Evolutionary conservation across 1,140 invertebrate genomes (phyloP).

Genomic region (Sycophila sp.): DNA sequence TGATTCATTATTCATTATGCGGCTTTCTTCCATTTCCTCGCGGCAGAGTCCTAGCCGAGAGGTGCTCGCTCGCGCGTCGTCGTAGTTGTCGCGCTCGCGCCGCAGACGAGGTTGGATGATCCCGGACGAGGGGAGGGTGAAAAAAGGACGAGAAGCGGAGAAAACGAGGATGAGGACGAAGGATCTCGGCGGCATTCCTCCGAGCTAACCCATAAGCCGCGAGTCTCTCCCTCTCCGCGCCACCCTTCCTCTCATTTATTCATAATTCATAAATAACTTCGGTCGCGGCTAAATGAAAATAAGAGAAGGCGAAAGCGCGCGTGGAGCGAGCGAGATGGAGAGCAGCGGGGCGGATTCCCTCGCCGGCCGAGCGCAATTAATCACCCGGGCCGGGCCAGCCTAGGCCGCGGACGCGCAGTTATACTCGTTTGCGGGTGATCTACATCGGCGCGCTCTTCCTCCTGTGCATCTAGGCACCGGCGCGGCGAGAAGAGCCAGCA

Average conservation of each 20-base stretch:
- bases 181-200: slow-evolving; percentile 11
- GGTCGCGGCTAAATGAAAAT: slow-evolving; percentile 16
- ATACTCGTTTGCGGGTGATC: too few relatives aligned
- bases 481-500: too few relatives aligned
- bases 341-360: too few relatives aligned
- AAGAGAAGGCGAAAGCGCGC: background rate
- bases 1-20: slow-evolving; percentile 7
- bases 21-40: background rate
- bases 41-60: background rate
- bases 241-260: slow-evolving; percentile 22
- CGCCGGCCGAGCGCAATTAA: too few relatives aligned
- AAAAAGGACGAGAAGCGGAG: background rate
- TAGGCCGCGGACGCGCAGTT: too few relatives aligned
- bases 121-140: background rate
- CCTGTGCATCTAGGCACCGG: too few relatives aligned
- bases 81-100: background rate
- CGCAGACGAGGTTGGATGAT: background rate
- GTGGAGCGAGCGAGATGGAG: too few relatives aligned
- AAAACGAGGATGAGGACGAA: background rate
- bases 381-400: too few relatives aligned
- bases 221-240: too few relatives aligned
- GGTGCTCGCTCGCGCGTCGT: too few relatives aligned
- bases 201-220: background rate
- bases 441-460: too few relatives aligned
- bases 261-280: slow-evolving; percentile 32